Conservation (phyloP, 2,797 vertebrate species). For the Emydoidea blandingii region DNA sequence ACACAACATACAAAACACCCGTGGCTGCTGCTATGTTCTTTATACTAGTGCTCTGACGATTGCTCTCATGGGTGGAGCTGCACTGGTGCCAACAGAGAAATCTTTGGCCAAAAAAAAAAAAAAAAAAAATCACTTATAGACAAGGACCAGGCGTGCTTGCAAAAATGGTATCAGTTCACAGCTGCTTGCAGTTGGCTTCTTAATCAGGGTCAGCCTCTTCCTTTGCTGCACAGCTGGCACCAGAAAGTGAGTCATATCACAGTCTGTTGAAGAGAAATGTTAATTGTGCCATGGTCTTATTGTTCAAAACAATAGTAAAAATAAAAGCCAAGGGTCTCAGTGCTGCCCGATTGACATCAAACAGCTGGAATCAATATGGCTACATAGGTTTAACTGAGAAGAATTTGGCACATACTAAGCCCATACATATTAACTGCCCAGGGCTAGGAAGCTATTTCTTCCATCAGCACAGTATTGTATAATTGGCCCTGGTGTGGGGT, state of each 20-base stretch:
- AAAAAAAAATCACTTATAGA: background rate
- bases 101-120: background rate
- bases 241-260: background rate
- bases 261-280: background rate
- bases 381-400: rapidly evolving
- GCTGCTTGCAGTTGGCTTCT: background rate
- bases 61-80: background rate
- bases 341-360: rapidly evolving
- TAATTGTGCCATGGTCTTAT: background rate
- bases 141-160: background rate
- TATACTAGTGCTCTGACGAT: rapidly evolving
- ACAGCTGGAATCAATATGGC: background rate
- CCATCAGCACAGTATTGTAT: rapidly evolving
- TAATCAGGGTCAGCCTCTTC: background rate
- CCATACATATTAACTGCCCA: rapidly evolving
- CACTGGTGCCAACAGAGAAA: rapidly evolving
- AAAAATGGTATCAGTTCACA: background rate
- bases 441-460: rapidly evolving
- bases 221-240: background rate
- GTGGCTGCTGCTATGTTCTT: background rate
- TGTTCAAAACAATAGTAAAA: background rate
- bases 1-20: rapidly evolving
- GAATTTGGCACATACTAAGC: background rate
- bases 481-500: background rate
- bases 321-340: background rate